Base-by-base conservation (phyloP, 1,140 invertebrate genomes). In the Drosophila busckii region DNA sequence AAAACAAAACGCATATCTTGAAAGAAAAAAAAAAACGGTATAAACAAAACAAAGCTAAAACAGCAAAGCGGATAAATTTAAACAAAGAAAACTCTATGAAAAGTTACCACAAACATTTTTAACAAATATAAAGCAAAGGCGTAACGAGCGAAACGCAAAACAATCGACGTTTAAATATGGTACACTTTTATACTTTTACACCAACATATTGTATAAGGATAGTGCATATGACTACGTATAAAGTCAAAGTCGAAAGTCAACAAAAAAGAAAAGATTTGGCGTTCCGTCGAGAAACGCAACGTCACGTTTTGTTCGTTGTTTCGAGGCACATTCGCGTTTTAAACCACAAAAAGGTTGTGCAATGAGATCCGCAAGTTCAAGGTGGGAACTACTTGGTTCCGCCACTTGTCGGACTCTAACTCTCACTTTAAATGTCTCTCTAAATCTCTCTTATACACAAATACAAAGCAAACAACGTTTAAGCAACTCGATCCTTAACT, bases 111-210 rank as follows among this genome's bases (percentile, higher is more conserved):
- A 82, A 69, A 69, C n/a, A n/a, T n/a, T 82, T 75, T 80, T 83
- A 70, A 66, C 59, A 49, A 15, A 31, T 1, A 9, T 8, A 29
- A 40, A 9, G 8, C 8, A 41, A 31, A 7, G 12, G 19, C 17
- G 41, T 66, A 44, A 66, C 10, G 32, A 64, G 59, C 52, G 48
- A 58, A 82, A 46, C 42, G 35, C 58, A n/a, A 17, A 49, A 31
- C 8, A 26, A 10, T 45, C 50, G 40, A 46, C 8, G 55, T 52
- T 55, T 65, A 56, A 59, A 56, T 50, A 73, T 59, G 68, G 73
- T 80, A 85, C 65, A 84, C 73, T 84, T 84, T 84, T 84, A 78
- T 84, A 84, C 80, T 84, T 84, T 84, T 84, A 84, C 80, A 84
- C 73, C 60, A 63, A 76, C 29, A 61, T 54, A 41, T 76, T 35